Conservation (phyloP, 2,888 invertebrate species). For the Conus canariensis region DNA sequence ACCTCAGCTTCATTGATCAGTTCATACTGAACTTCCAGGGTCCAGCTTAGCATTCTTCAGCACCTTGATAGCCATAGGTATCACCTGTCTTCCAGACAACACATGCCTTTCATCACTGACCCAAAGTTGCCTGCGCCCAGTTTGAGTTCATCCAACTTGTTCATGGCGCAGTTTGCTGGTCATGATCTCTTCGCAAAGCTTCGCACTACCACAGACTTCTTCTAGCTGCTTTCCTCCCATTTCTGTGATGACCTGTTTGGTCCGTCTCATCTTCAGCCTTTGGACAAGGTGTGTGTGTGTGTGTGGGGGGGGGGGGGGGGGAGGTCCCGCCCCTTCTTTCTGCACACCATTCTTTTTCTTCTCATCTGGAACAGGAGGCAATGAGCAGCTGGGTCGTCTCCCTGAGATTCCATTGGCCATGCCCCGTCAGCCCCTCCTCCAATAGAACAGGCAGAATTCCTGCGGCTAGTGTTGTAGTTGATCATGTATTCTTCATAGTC, state of each 20-base stretch:
- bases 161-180: slow-evolving; percentile 57
- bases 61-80: slow-evolving; percentile 80
- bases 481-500: too few species aligned
- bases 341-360: neutral
- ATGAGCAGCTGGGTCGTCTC: neutral
- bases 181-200: slow-evolving; percentile 55
- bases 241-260: slow-evolving; percentile 17
- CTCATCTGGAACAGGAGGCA: neutral
- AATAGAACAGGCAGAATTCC: too few species aligned
- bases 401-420: too few species aligned
- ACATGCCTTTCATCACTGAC: slow-evolving; percentile 77
- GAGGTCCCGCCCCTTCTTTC: neutral
- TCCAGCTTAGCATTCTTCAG: slow-evolving; percentile 74
- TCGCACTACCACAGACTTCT: slow-evolving; percentile 61
- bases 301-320: neutral
- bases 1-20: slow-evolving; percentile 78
- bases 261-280: neutral
- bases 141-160: slow-evolving; percentile 62
- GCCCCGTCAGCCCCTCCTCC: too few species aligned
- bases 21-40: slow-evolving; percentile 73
- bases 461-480: too few species aligned
- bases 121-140: slow-evolving; percentile 77
- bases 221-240: slow-evolving; percentile 59
- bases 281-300: too few species aligned
- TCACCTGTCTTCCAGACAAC: slow-evolving; percentile 64